Percentiles rank a stretch among this genome's conserved stretches.
Evolutionary conservation across 1,140 invertebrate genomes (phyloP).

Genomic region (Temnothorax longispinosus): DNA sequence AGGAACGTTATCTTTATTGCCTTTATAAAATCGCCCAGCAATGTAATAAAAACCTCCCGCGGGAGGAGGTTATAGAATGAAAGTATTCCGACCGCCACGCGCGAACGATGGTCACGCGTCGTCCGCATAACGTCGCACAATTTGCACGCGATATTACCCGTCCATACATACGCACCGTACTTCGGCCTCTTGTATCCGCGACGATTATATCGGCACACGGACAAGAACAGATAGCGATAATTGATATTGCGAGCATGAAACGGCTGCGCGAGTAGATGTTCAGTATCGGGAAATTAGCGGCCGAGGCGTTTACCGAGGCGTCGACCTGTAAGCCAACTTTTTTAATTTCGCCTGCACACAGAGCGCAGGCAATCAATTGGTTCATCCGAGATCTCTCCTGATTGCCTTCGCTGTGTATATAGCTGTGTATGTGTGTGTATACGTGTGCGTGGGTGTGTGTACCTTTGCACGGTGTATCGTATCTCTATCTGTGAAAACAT

Average conservation of each 20-base stretch:
- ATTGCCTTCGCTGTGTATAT: not conserved
- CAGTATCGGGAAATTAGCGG: slow-evolving; percentile 36
- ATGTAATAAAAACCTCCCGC: slow-evolving; percentile 4
- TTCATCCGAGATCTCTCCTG: slow-evolving; percentile 48
- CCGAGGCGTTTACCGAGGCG: slow-evolving; percentile 45
- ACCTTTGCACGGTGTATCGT: slow-evolving; percentile 20
- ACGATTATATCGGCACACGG: slow-evolving; percentile 14
- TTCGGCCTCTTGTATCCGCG: not conserved
- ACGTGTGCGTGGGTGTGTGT: not conserved
- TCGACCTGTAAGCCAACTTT: slow-evolving; percentile 54
- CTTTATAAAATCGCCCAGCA: slow-evolving; percentile 34
- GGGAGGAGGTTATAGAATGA: not conserved
- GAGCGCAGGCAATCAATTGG: slow-evolving; percentile 30
- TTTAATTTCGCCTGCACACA: slow-evolving; percentile 49
- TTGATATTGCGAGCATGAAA: slow-evolving; percentile 48
- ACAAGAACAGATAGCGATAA: slow-evolving; percentile 39
- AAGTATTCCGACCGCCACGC: not conserved
- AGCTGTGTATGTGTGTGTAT: not conserved
- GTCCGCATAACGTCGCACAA: slow-evolving; percentile 26
- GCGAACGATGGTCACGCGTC: slow-evolving; percentile 25
- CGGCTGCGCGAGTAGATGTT: slow-evolving; percentile 10
- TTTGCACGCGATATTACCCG: slow-evolving; percentile 28
- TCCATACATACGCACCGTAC: not conserved
- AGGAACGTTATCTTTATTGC: slow-evolving; percentile 28
- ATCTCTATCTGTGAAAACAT: slow-evolving; percentile 32